Evolutionary conservation across 2,888 invertebrate species (phyloP), one percentile per base, ranked within the genome.

Genomic region (Cartodere bifasciata): DNA sequence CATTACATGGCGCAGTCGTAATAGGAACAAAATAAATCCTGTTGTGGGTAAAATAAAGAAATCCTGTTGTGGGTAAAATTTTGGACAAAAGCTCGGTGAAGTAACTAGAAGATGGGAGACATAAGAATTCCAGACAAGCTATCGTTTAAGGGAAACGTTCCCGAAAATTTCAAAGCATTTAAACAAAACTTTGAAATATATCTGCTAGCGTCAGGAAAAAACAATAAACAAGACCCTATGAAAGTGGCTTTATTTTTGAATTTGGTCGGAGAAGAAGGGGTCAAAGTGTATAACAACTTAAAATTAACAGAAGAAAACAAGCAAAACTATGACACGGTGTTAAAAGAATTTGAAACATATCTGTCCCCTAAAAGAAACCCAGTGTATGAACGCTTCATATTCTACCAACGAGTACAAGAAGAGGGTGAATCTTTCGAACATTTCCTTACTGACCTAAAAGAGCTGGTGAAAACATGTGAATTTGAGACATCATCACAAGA

Each of bases 271-370:
- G 40, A 45, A 10, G 46, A 47, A 21, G 43, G 42, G 0, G 16
- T 44, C 5, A 44, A 48, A 23, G 41, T 41, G 21, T 48, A 24
- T 22, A 40, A 48, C 9, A 47, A 42, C 6, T 46, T 48, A 21
- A 35, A 28, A 4, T 29, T 48, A n/a, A 26, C 32, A 0, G 40
- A 38, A 9, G 38, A 26, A 12, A 34, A 46, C 3, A 39, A 38
- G 10, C 39, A 39, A 17, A 23, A 40, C 5, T 40, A 31, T 32
- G 25, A 36, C 5, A 27, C 23, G 25, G 43, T 47, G 4, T 17
- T 44, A 4, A 16, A 35, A 16, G 38, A 36, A 16, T 46, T 49
- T 25, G 40, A 41, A 27, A 27, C 13, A 4, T 38, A 38, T 27
- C 29, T 32, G 29, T 33, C 15, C n/a, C 39, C 41, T 9, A 36